A percentile compares a stretch with the other conserved stretches of the same genome.
These are phyloP conservation scores for Lochmaea crataegi DNA, from an alignment of 2,888 invertebrate species.

Conservation along the genomic window DNA sequence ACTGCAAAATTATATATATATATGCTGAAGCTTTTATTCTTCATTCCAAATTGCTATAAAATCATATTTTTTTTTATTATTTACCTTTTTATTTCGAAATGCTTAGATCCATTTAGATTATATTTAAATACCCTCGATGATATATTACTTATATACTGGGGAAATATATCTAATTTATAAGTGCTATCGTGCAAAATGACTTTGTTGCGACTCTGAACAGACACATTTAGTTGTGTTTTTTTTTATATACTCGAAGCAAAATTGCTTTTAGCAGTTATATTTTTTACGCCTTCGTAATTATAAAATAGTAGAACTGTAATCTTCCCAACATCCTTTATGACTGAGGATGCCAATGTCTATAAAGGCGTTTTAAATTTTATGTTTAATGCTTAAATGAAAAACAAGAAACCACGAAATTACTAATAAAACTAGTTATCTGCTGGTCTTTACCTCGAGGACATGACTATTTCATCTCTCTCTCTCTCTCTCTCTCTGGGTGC, in stretches of 20 bases:
- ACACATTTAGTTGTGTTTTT: not conserved
- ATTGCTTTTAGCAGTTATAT: constrained; percentile 22
- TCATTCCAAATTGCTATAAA: no score
- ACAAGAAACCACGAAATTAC: constrained; percentile 10
- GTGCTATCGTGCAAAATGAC: no score
- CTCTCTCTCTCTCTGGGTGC: not conserved
- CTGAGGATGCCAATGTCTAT: constrained; percentile 12
- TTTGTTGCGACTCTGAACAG: not conserved
- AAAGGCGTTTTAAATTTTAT: constrained; percentile 8
- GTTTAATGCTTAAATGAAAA: constrained; percentile 2
- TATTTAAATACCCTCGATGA: no score
- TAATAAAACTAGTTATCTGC: constrained; percentile 11
- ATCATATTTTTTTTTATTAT: no score
- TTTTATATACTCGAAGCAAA: not conserved
- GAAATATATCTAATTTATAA: no score
- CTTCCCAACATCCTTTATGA: constrained; percentile 21
- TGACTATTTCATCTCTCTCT: constrained; percentile 1
- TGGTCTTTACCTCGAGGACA: not conserved
- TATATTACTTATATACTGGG: no score
- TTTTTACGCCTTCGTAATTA: constrained; percentile 18
- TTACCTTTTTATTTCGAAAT: no score
- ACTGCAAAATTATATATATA: no score
- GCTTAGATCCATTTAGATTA: no score
- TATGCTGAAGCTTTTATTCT: no score
- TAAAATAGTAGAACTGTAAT: constrained; percentile 23